phyloP scores from a whole-genome alignment of 2,797 vertebrate genomes.

The Sylvia borin region DNA sequence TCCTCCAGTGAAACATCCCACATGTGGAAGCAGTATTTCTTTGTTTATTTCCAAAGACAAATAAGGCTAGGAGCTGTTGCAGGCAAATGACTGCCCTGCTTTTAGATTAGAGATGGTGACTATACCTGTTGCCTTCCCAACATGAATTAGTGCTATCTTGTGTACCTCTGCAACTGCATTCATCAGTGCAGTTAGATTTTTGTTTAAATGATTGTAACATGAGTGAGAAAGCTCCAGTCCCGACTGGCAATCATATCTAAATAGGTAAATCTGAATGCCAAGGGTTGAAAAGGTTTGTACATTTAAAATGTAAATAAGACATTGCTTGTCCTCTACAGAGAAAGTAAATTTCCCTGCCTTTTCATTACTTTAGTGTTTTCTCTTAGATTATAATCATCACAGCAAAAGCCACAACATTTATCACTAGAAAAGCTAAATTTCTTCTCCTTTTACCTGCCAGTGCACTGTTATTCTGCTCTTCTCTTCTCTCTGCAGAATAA shows the following conservation, averaged over 20 bases:
- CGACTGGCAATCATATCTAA: neutral
- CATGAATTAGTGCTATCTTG: fast-evolving
- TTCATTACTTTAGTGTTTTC: neutral
- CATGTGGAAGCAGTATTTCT: neutral
- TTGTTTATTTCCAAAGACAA: neutral
- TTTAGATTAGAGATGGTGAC: neutral
- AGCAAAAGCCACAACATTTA: neutral
- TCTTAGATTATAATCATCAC: neutral
- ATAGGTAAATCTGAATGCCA: neutral
- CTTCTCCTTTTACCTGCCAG: neutral
- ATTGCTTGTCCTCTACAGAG: neutral
- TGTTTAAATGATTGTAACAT: neutral
- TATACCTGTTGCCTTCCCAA: neutral
- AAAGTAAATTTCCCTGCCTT: neutral
- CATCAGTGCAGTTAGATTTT: neutral
- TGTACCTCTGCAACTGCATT: neutral
- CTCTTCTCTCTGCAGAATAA: neutral
- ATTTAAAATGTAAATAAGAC: neutral
- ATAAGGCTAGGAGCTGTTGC: neutral
- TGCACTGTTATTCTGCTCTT: neutral
- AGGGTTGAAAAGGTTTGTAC: neutral
- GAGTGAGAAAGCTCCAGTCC: neutral
- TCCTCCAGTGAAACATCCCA: neutral
- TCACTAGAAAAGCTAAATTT: neutral
- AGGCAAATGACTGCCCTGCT: neutral